Percentiles rank a stretch among this genome's conserved stretches.
These are phyloP conservation scores for Wiebesia pumilae DNA, from an alignment of 1,140 invertebrate genomes.

Conservation along the genomic window DNA sequence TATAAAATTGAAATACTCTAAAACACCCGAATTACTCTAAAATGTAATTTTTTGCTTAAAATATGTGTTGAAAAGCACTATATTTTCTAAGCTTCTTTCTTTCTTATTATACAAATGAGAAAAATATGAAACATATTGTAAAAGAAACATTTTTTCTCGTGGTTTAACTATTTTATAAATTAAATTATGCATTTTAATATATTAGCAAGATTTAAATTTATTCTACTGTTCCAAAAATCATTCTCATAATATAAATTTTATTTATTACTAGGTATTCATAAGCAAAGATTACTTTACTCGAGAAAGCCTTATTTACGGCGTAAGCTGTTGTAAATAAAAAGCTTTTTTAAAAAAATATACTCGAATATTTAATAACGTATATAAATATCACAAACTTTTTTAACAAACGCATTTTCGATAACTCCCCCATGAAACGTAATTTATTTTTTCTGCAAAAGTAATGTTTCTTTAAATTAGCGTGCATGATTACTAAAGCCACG, in stretches of 20 bases:
- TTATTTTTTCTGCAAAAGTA: not conserved
- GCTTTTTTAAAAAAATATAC: not conserved
- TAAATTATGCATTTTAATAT: not conserved
- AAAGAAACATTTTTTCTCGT: not conserved
- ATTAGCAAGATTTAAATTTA: not conserved
- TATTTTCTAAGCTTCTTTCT: not conserved
- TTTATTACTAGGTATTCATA: not conserved
- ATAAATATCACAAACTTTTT: not conserved
- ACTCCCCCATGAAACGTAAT: not conserved
- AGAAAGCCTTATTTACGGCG: not conserved
- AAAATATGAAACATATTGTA: not conserved
- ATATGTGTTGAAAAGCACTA: not conserved
- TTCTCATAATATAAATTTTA: not conserved
- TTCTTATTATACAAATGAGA: not conserved
- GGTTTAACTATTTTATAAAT: not conserved
- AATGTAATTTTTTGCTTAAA: slow-evolving; percentile 10
- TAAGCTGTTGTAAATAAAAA: not conserved
- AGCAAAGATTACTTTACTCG: not conserved
- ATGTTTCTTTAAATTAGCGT: not conserved
- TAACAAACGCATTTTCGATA: not conserved
- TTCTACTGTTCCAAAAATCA: not conserved
- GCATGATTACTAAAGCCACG: not conserved
- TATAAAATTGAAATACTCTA: not conserved
- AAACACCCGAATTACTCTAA: not conserved
- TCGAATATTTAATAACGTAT: not conserved